These are phyloP conservation scores for Arrhopalites spinosus DNA, from an alignment of 2,888 invertebrate species.

Conservation along the genomic window DNA sequence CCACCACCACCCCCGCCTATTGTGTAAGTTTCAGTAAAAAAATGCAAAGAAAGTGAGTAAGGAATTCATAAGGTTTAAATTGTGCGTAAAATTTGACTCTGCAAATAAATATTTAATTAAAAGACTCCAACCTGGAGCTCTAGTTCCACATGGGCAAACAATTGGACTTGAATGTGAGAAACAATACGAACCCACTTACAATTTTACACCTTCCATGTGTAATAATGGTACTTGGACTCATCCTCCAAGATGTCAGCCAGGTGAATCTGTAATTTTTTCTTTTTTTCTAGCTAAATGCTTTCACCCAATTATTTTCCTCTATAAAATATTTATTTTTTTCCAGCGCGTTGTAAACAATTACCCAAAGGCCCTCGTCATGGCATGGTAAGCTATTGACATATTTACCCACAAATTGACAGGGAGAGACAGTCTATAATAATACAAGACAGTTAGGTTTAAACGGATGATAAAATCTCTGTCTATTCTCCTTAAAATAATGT, in stretches of 20 bases:
- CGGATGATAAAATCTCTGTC: no score
- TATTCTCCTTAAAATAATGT: no score
- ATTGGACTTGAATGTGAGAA: conserved; percentile 79
- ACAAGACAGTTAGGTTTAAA: no score
- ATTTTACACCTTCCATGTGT: conserved; percentile 73
- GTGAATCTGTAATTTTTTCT: background rate
- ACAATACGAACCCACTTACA: conserved; percentile 72
- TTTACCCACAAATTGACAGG: no score
- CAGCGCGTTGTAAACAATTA: conserved; percentile 76
- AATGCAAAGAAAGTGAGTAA: no score
- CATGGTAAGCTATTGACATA: no score
- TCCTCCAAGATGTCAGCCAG: conserved; percentile 66
- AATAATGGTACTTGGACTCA: conserved; percentile 96
- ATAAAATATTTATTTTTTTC: background rate
- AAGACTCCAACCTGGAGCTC: conserved; percentile 54
- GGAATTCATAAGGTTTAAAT: no score
- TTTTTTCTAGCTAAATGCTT: background rate
- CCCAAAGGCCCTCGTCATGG: conserved; percentile 88
- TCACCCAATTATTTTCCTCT: no score
- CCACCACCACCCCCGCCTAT: conserved; percentile 14
- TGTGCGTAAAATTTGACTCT: no score
- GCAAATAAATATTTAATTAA: no score
- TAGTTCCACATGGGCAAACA: conserved; percentile 72
- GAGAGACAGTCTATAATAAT: no score
- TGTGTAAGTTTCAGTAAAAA: no score